A percentile compares a stretch with the other conserved stretches of the same genome.
Evolutionary conservation across 2,113 vertebrate genomes (phyloP).

Genomic region (Eretmochelys imbricata): DNA sequence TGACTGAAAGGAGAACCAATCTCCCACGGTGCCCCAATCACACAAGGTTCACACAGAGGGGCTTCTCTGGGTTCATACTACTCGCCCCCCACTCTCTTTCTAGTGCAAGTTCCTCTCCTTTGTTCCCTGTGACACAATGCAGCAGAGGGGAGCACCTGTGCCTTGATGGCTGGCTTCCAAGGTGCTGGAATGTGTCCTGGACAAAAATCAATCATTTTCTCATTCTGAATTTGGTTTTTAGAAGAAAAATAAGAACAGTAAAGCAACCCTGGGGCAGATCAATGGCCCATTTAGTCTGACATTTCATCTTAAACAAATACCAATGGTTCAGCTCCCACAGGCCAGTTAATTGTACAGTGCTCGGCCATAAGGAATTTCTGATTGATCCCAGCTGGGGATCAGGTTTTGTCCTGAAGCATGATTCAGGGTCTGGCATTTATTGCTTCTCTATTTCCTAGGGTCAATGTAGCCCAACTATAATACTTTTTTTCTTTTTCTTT

Average conservation of each 20-base stretch:
- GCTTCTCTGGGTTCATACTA: neutral
- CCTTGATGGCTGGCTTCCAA: neutral
- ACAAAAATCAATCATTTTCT: neutral
- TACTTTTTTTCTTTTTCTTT: neutral
- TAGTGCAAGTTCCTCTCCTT: neutral
- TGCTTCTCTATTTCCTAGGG: neutral
- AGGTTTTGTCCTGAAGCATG: neutral
- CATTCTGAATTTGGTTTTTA: neutral
- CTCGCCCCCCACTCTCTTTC: neutral
- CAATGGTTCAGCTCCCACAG: neutral
- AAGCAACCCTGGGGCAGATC: fast-evolving
- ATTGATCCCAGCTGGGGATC: neutral
- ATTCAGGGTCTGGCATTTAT: neutral
- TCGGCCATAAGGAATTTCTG: neutral
- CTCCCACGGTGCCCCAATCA: neutral
- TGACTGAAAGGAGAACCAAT: neutral
- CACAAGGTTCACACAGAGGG: neutral
- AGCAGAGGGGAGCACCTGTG: neutral
- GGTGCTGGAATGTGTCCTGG: neutral
- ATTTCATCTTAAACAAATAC: neutral
- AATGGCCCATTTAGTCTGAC: neutral
- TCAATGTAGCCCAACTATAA: neutral
- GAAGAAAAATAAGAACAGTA: neutral
- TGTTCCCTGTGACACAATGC: neutral
- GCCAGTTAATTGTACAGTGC: neutral